Percentiles rank a stretch among this genome's conserved stretches.
Conservation (phyloP, 2,888 invertebrate species). For the Drosophila birchii region DNA sequence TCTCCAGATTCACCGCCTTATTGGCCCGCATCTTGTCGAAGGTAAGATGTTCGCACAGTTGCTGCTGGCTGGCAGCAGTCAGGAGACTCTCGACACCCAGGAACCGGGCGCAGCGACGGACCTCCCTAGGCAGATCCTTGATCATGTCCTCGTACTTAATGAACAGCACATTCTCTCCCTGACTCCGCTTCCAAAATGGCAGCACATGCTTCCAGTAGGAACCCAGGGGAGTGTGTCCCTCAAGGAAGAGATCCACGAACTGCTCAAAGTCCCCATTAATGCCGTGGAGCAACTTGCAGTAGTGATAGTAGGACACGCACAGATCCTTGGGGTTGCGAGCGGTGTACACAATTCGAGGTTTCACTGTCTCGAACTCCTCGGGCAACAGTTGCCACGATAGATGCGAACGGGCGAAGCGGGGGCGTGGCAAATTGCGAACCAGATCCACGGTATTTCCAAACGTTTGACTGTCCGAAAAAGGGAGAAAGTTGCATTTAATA, state of each 20-base stretch:
- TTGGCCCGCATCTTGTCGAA: constrained; percentile 94
- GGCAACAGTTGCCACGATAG: constrained; percentile 90
- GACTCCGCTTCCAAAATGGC: constrained; percentile 89
- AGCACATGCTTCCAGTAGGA: constrained; percentile 88
- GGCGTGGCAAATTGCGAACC: constrained; percentile 88
- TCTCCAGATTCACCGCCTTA: constrained; percentile 90
- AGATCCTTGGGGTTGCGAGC: constrained; percentile 96
- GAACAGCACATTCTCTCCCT: constrained; percentile 90
- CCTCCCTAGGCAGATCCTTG: constrained; percentile 88
- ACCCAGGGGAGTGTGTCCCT: constrained; percentile 88
- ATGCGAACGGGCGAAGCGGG: constrained; percentile 91
- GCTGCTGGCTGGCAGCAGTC: constrained; percentile 88
- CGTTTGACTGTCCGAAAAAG: constrained; percentile 61
- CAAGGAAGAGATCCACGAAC: constrained; percentile 90
- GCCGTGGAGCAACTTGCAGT: constrained; percentile 90
- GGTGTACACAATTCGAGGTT: constrained; percentile 94
- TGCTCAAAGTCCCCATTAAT: constrained; percentile 89
- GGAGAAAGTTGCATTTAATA: constrained; percentile 7
- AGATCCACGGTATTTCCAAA: constrained; percentile 90
- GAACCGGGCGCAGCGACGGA: constrained; percentile 88
- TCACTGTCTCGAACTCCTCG: constrained; percentile 87
- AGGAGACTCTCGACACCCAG: constrained; percentile 83
- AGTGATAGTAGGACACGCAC: constrained; percentile 94
- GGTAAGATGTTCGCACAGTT: constrained; percentile 90
- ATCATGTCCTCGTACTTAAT: constrained; percentile 94